Evolutionary conservation across 2,888 invertebrate species (phyloP).

Genomic region (Lycophotia porphyrea): DNA sequence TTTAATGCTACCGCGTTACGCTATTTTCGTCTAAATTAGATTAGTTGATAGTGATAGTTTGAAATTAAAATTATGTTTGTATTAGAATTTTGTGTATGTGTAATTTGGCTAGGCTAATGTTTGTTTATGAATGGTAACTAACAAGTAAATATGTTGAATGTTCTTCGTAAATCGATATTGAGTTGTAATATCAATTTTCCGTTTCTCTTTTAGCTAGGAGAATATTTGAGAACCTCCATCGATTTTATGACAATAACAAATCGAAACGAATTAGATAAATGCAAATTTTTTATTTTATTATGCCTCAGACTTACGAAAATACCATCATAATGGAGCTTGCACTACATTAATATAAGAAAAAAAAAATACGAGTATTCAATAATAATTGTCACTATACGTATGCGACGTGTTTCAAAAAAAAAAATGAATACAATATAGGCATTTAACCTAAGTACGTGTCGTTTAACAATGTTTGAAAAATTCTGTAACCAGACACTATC

Average conservation of each 20-base stretch:
- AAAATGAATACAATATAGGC: too few relatives aligned
- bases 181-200: neutral
- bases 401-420: too few relatives aligned
- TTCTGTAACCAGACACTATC: neutral
- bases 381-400: too few relatives aligned
- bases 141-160: neutral
- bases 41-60: constrained; percentile 33
- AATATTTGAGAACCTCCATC: neutral
- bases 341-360: too few relatives aligned
- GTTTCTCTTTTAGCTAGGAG: neutral
- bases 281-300: too few relatives aligned
- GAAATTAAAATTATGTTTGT: constrained; percentile 17
- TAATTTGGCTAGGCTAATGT: neutral
- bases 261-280: too few relatives aligned
- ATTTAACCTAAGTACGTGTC: too few relatives aligned
- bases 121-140: constrained; percentile 5
- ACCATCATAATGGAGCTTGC: too few relatives aligned
- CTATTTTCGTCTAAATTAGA: constrained; percentile 63
- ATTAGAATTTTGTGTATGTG: neutral
- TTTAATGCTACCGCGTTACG: constrained; percentile 69
- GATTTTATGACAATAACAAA: neutral
- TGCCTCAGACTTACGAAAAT: too few relatives aligned
- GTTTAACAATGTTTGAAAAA: neutral
- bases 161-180: neutral
- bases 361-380: too few relatives aligned